These are phyloP conservation scores for Fulmarus glacialis DNA, from an alignment of 2,113 vertebrate genomes.

Conservation along the genomic window DNA sequence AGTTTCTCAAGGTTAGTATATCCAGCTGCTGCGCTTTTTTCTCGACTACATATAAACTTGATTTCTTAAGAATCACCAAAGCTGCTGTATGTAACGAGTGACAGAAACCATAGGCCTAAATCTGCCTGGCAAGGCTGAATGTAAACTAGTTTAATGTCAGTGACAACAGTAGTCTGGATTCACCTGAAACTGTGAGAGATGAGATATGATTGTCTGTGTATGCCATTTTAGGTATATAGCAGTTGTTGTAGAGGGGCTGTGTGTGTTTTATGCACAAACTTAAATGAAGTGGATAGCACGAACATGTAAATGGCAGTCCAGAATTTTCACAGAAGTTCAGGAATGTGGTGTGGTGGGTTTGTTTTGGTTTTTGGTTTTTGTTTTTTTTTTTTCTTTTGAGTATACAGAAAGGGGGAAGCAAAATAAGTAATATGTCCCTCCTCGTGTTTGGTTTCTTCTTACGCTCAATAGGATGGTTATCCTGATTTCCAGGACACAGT, in stretches of 20 bases:
- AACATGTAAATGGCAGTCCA: background rate
- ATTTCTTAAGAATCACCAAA: background rate
- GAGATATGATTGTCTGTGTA: background rate
- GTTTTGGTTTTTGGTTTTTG: too few species aligned
- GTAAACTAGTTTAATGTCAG: background rate
- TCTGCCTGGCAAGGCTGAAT: background rate
- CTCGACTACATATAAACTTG: background rate
- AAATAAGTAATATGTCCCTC: background rate
- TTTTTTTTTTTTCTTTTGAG: background rate
- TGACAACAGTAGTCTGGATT: background rate
- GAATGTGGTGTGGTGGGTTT: background rate
- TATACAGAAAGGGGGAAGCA: background rate
- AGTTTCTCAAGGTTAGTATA: background rate
- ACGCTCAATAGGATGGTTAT: slow-evolving; percentile 85
- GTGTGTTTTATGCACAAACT: background rate
- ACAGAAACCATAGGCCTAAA: background rate
- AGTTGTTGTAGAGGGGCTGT: background rate
- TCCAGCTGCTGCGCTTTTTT: background rate
- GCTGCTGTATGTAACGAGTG: background rate
- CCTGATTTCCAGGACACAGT: slow-evolving; percentile 92
- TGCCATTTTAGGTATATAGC: background rate
- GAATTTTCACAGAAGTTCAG: background rate
- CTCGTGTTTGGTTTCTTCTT: slow-evolving; percentile 36
- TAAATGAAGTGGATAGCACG: background rate
- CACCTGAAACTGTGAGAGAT: background rate